Evolutionary conservation across 2,113 vertebrate species (phyloP).

Genomic region (Thomomys bottae): DNA sequence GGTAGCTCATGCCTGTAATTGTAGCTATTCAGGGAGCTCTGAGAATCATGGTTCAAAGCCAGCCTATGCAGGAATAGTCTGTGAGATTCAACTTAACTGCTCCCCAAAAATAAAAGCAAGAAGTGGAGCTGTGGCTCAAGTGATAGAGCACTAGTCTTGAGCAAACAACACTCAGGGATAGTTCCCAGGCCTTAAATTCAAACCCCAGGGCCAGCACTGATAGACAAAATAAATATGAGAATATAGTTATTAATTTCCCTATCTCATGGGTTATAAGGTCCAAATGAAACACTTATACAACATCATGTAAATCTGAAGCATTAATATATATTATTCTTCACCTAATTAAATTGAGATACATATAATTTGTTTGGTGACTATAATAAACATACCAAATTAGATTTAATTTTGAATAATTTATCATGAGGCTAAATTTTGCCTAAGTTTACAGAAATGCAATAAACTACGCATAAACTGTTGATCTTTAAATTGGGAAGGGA

Average conservation of each 20-base stretch:
- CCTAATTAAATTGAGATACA: neutral
- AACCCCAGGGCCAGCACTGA: too few relatives aligned
- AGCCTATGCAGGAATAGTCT: too few relatives aligned
- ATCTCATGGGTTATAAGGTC: neutral
- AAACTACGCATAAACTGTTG: conserved; percentile 24
- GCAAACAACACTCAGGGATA: too few relatives aligned
- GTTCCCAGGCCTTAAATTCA: neutral
- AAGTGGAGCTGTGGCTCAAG: too few relatives aligned
- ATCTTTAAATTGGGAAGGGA: conserved; percentile 43
- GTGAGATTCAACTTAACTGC: too few relatives aligned
- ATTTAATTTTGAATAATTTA: conserved; percentile 40
- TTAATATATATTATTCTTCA: neutral
- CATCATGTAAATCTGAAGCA: conserved; percentile 20
- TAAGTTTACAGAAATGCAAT: conserved; percentile 25
- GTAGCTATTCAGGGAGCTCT: too few relatives aligned
- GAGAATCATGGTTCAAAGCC: too few relatives aligned
- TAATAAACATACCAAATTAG: conserved; percentile 19
- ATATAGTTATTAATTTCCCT: neutral
- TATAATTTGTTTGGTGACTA: neutral
- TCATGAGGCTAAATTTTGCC: conserved; percentile 8
- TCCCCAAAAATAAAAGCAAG: too few relatives aligned
- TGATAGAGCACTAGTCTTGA: too few relatives aligned
- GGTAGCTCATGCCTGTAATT: too few relatives aligned
- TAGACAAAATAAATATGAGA: neutral
- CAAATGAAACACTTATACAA: neutral